Evolutionary conservation across 2,888 invertebrate species (phyloP).

Genomic region (Rutpela maculata): DNA sequence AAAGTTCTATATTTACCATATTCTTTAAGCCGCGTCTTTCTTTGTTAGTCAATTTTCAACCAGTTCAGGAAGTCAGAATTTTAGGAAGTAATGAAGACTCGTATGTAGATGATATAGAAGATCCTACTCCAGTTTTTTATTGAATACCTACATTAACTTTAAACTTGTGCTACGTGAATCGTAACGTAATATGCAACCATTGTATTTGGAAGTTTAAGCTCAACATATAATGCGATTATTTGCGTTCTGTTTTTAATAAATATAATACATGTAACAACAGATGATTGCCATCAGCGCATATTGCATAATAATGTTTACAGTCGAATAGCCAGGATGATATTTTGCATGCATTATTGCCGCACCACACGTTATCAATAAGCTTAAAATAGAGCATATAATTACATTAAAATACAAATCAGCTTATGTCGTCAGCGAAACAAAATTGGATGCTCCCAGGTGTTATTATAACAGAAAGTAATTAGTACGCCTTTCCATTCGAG

Average conservation of each 20-base stretch:
- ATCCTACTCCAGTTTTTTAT: no score
- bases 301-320: constrained; percentile 35
- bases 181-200: no score
- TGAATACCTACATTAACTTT: no score
- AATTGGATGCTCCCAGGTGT: constrained; percentile 7
- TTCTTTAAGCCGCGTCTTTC: no score
- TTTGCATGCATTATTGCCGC: constrained; percentile 36
- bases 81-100: no score
- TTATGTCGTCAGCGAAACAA: constrained; percentile 16
- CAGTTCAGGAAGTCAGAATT: no score
- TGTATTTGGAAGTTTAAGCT: neutral
- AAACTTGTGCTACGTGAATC: no score
- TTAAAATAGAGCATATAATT: constrained; percentile 46
- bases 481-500: no score
- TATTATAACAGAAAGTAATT: neutral
- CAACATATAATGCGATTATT: neutral
- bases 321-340: constrained; percentile 26
- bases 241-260: constrained; percentile 9
- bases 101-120: no score
- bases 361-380: constrained; percentile 36
- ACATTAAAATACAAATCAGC: constrained; percentile 47
- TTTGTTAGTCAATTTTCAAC: no score
- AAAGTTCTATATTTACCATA: no score
- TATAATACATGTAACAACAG: constrained; percentile 21
- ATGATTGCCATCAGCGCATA: constrained; percentile 35